A percentile compares a stretch with the other conserved stretches of the same genome.
Conservation (phyloP, 2,113 vertebrate genomes). For the Pitta sordida region DNA sequence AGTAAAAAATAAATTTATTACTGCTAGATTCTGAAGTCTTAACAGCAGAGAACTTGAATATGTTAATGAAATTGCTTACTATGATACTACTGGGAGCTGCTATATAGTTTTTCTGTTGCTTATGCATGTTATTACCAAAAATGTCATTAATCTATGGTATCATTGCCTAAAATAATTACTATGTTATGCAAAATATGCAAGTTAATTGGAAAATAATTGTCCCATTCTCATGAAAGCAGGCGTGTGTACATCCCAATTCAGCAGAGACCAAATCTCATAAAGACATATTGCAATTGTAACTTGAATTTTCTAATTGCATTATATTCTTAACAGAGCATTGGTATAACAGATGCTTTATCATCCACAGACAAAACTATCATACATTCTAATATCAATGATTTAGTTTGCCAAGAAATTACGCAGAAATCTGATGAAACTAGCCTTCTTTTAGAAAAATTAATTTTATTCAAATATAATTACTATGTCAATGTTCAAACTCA, state of each 20-base stretch:
- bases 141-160: conserved; percentile 20
- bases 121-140: conserved; percentile 15
- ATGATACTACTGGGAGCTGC: background rate
- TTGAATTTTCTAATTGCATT: conserved; percentile 71
- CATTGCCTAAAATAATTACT: conserved; percentile 60
- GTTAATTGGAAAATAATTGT: conserved; percentile 50
- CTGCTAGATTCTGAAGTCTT: background rate
- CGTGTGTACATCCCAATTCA: background rate
- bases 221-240: conserved; percentile 22
- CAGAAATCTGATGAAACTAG: background rate
- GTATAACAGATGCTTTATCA: conserved; percentile 61
- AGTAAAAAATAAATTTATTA: background rate
- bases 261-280: conserved; percentile 62
- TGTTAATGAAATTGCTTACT: background rate
- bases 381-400: conserved; percentile 2
- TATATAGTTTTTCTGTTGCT: background rate
- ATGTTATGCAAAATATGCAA: conserved; percentile 34
- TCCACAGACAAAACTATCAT: conserved; percentile 35
- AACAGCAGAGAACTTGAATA: background rate
- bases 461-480: conserved; percentile 47
- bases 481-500: conserved; percentile 4
- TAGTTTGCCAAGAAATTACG: conserved; percentile 26
- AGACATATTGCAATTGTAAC: conserved; percentile 57
- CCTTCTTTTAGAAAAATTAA: conserved; percentile 22
- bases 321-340: conserved; percentile 45